Conservation (phyloP, 1,140 invertebrate species). For the Whitmania pigra region DNA sequence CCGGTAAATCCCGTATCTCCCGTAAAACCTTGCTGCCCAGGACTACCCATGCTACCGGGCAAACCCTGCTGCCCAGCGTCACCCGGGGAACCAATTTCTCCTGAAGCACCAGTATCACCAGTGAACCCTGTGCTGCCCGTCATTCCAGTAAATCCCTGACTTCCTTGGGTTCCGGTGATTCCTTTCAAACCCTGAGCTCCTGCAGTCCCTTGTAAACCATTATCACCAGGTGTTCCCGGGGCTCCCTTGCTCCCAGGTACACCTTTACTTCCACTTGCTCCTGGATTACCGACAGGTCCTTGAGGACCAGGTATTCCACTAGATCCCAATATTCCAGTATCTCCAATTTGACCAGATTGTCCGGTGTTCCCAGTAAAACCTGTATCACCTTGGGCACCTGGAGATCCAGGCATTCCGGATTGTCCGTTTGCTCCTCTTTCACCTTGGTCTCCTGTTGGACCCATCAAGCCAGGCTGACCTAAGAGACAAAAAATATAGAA, state of each 20-base stretch:
- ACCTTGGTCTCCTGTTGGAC: background rate
- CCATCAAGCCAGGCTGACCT: slow-evolving; percentile 3
- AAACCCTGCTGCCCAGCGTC: slow-evolving; percentile 36
- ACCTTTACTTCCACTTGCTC: slow-evolving; percentile 8
- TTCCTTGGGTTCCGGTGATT: background rate
- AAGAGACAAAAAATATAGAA: too few species aligned
- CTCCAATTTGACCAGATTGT: background rate
- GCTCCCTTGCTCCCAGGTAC: background rate
- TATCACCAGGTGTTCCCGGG: background rate
- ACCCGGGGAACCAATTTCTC: slow-evolving; percentile 14
- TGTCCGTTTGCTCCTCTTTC: slow-evolving; percentile 6
- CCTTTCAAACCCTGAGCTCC: slow-evolving; percentile 8
- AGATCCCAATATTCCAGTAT: background rate
- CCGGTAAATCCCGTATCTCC: slow-evolving; percentile 13
- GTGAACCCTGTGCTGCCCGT: background rate
- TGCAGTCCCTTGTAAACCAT: background rate
- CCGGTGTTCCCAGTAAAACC: background rate
- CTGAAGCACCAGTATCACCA: slow-evolving; percentile 29
- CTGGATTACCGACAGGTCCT: background rate
- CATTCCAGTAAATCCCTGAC: slow-evolving; percentile 8
- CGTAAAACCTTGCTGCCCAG: slow-evolving; percentile 10
- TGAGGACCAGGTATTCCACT: slow-evolving; percentile 1
- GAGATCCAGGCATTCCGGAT: background rate
- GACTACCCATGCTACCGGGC: slow-evolving; percentile 27
- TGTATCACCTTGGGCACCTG: background rate